Evolutionary conservation across 2,113 vertebrate genomes (phyloP).

Genomic region (Barbus barbus): DNA sequence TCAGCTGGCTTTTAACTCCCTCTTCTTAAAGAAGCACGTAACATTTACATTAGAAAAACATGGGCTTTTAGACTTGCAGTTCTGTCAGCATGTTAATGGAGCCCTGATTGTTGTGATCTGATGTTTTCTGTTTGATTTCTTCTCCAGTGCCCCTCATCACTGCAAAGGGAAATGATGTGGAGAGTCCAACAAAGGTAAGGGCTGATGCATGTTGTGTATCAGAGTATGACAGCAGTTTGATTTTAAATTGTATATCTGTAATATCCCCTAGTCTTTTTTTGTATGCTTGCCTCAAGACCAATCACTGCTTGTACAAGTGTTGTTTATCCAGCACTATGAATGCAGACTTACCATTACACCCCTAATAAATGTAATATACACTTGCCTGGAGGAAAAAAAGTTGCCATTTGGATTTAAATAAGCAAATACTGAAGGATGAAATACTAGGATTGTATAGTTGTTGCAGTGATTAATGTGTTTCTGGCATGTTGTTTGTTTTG

Average conservation of each 20-base stretch:
- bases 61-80: not conserved
- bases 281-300: not conserved
- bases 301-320: slow-evolving; percentile 25
- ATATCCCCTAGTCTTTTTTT: not conserved
- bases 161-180: slow-evolving; percentile 38
- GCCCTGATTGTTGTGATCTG: slow-evolving; percentile 12
- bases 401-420: too few relatives aligned
- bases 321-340: slow-evolving; percentile 36
- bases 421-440: too few relatives aligned
- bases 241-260: not conserved
- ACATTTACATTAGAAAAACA: not conserved
- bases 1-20: not conserved
- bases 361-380: too few relatives aligned
- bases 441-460: too few relatives aligned
- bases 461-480: too few relatives aligned
- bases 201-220: not conserved
- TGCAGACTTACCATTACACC: not conserved
- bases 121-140: slow-evolving; percentile 29
- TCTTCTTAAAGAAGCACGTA: not conserved
- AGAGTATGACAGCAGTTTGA: not conserved
- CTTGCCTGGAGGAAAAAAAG: too few relatives aligned
- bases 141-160: slow-evolving; percentile 45
- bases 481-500: too few relatives aligned
- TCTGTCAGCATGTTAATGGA: slow-evolving; percentile 1
- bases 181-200: slow-evolving; percentile 41